Evolutionary conservation across 2,888 invertebrate species (phyloP).

Genomic region (Microdon myrmicae): DNA sequence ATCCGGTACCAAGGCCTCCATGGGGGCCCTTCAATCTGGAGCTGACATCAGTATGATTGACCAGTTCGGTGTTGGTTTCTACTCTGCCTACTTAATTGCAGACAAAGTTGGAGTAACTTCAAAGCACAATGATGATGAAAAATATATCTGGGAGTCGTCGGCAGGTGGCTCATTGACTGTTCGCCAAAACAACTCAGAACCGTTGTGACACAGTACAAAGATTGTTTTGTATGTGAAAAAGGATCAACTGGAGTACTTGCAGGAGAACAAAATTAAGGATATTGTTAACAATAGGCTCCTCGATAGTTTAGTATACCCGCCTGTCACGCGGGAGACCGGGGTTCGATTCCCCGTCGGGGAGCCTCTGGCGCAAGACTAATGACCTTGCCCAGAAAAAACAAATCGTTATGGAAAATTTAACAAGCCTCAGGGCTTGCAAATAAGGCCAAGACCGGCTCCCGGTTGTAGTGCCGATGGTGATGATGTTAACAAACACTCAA

Average conservation of each 20-base stretch:
- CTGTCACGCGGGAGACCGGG: no score
- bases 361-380: no score
- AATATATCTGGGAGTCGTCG: conserved; percentile 95
- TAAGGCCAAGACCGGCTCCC: no score
- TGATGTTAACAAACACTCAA: conserved; percentile 98
- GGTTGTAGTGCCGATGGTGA: no score
- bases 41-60: conserved; percentile 99
- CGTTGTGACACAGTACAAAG: conserved; percentile 87
- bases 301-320: no score
- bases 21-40: conserved; percentile 97
- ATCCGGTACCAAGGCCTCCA: conserved; percentile 97
- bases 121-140: conserved; percentile 96
- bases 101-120: conserved; percentile 90
- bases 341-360: no score
- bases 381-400: no score
- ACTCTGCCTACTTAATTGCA: conserved; percentile 94
- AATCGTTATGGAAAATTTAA: no score
- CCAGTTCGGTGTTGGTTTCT: conserved; percentile 99
- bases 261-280: conserved; percentile 91
- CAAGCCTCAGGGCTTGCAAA: no score
- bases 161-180: conserved; percentile 97
- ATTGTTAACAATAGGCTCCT: conserved; percentile 98
- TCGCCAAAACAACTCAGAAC: conserved; percentile 76
- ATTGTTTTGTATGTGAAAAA: conserved; percentile 92
- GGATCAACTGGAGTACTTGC: conserved; percentile 89